Evolutionary conservation across 2,797 vertebrate genomes (phyloP).

Genomic region (Syncerus caffer): DNA sequence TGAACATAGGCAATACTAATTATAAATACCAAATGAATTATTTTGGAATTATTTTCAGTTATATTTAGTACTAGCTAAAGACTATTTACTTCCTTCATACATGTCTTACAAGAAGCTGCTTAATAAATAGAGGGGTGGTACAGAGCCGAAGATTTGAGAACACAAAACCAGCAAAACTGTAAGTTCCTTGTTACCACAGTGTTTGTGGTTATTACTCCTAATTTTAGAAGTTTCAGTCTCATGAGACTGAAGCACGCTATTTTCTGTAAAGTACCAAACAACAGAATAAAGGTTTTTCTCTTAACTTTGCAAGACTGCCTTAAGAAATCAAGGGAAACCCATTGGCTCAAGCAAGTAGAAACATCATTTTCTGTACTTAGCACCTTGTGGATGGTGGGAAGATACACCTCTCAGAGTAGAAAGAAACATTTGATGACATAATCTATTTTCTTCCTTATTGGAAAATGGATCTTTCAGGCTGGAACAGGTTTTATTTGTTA

Average conservation of each 20-base stretch:
- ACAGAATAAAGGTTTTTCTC: background rate
- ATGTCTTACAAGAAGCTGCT: background rate
- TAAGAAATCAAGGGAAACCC: background rate
- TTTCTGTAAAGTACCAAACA: background rate
- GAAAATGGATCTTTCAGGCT: background rate
- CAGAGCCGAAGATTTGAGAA: background rate
- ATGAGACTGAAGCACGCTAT: background rate
- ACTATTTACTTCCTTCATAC: background rate
- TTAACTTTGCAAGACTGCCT: background rate
- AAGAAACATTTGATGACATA: constrained; percentile 1
- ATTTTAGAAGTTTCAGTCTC: constrained; percentile 17
- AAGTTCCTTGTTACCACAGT: background rate
- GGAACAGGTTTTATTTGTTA: background rate
- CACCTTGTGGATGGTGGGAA: background rate
- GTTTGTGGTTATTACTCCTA: background rate
- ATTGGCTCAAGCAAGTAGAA: background rate
- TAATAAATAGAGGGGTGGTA: background rate
- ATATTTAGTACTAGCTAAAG: background rate
- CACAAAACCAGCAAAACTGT: background rate
- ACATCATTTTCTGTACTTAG: background rate
- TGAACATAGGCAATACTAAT: background rate
- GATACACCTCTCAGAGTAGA: background rate
- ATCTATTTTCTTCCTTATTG: background rate
- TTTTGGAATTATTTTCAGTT: background rate
- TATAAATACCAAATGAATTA: background rate